Conservation (phyloP, 2,113 vertebrate species). For the Macquaria ambigua region DNA sequence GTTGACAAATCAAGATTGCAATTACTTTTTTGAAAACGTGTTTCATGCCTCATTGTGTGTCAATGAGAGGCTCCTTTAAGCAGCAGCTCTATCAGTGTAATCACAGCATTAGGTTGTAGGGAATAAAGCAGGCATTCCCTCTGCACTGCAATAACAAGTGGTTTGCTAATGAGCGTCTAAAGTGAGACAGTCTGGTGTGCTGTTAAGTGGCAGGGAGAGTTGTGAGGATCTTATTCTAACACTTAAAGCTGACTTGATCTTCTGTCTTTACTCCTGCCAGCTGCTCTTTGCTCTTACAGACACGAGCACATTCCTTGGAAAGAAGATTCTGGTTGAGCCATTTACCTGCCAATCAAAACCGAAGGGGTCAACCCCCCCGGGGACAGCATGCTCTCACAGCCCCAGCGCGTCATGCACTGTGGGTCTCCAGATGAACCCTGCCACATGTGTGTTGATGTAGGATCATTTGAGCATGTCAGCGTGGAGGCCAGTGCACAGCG, state of each 20-base stretch:
- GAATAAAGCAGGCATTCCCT: conserved; percentile 52
- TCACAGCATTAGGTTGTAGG: conserved; percentile 37
- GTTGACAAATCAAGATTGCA: conserved; percentile 42
- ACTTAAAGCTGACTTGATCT: conserved; percentile 84
- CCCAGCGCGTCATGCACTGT: conserved; percentile 43
- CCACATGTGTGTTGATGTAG: conserved; percentile 81
- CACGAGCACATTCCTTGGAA: conserved; percentile 87
- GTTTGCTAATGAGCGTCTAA: conserved; percentile 79
- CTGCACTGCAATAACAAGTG: conserved; percentile 68
- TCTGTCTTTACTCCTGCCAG: conserved; percentile 82
- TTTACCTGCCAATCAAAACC: conserved; percentile 80
- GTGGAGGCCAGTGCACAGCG: conserved; percentile 68
- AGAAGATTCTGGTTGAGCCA: conserved; percentile 78
- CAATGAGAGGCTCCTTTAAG: conserved; percentile 38
- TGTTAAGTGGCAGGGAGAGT: conserved; percentile 79
- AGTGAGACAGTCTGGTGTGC: conserved; percentile 73
- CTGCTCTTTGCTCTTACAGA: conserved; percentile 88
- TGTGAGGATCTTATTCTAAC: conserved; percentile 87
- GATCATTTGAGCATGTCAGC: conserved; percentile 84
- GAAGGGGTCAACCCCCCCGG: conserved; percentile 73
- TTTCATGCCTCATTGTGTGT: conserved; percentile 42
- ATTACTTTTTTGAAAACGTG: conserved; percentile 53
- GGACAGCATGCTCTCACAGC: conserved; percentile 28
- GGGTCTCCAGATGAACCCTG: conserved; percentile 65
- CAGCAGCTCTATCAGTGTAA: conserved; percentile 47